Conservation (phyloP, 2,797 vertebrate genomes). For the Natrix natrix region DNA sequence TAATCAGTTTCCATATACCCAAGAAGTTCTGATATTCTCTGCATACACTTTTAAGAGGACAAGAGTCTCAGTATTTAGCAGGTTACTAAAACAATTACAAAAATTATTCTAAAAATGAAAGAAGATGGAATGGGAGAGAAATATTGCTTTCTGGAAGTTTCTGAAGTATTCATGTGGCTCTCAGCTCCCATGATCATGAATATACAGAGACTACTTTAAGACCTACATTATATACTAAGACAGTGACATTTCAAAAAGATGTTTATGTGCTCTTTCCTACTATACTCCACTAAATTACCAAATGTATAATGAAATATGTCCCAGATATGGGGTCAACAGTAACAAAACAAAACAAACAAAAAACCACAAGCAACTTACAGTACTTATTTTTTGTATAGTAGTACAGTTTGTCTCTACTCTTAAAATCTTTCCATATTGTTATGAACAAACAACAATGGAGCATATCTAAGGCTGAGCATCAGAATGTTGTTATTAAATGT, state of each 20-base stretch:
- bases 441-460: constrained; percentile 57
- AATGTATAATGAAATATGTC: constrained; percentile 54
- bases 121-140: not conserved
- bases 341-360: constrained; percentile 41
- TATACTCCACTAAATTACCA: constrained; percentile 53
- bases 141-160: constrained; percentile 29
- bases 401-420: constrained; percentile 55
- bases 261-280: constrained; percentile 59
- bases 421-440: constrained; percentile 56
- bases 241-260: constrained; percentile 60
- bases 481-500: constrained; percentile 46
- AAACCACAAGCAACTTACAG: constrained; percentile 51
- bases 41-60: not conserved
- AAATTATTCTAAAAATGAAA: not conserved
- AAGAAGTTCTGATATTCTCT: not conserved
- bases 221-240: constrained; percentile 52
- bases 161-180: constrained; percentile 26
- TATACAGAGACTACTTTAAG: not conserved
- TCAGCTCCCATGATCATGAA: not conserved
- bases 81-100: not conserved
- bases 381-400: constrained; percentile 52
- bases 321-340: constrained; percentile 44
- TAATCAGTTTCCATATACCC: not conserved
- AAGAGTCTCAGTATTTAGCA: not conserved
- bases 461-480: constrained; percentile 61